These are phyloP conservation scores for Loripinus fragilis DNA, from an alignment of 2,888 invertebrate genomes.

Conservation along the genomic window DNA sequence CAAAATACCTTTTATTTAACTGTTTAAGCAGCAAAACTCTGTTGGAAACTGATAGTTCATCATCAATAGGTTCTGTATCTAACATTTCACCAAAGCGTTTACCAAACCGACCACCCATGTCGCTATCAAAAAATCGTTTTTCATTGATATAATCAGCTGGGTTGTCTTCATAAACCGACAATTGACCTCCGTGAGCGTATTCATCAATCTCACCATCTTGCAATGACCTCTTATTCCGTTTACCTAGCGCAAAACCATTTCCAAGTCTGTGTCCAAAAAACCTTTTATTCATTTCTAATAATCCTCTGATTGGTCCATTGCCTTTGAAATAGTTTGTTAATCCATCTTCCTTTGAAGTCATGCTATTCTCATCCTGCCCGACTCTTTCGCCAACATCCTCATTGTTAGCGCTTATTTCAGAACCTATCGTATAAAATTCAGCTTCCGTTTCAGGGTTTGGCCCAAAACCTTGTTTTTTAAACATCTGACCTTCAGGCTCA, in stretches of 20 bases:
- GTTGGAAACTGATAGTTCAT: background rate
- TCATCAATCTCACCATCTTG: background rate
- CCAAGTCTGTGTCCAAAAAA: background rate
- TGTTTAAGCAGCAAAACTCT: background rate
- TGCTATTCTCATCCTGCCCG: too few relatives aligned
- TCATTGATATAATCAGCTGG: background rate
- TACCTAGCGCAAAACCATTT: background rate
- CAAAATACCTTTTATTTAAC: background rate
- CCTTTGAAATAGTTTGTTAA: background rate
- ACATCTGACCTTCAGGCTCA: background rate
- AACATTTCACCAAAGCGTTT: background rate
- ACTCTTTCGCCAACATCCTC: background rate
- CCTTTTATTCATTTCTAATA: background rate
- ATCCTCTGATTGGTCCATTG: background rate
- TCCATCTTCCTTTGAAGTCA: background rate
- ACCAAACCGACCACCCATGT: background rate
- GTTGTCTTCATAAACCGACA: background rate
- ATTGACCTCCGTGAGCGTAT: background rate
- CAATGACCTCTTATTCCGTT: background rate
- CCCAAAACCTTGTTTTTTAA: background rate
- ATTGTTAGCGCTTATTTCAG: background rate
- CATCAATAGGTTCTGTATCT: background rate
- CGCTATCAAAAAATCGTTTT: conserved; percentile 1
- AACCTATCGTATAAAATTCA: too few relatives aligned
- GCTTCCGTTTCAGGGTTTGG: background rate